Conservation (phyloP, 2,888 invertebrate genomes). For the Liposcelis brunnea region DNA sequence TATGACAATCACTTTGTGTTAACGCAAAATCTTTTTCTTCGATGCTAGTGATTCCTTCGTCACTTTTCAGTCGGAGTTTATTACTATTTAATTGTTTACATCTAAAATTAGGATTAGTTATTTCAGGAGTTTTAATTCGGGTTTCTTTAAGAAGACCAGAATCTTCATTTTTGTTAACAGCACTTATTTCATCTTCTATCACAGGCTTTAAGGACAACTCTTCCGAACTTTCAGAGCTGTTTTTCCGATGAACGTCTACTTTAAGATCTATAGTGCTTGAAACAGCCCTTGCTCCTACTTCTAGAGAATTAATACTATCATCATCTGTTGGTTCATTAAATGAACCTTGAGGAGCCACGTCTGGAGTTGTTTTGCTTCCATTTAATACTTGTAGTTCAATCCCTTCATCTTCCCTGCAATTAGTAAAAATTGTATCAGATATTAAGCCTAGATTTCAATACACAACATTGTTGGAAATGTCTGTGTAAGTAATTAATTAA, state of each 20-base stretch:
- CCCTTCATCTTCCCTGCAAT: slow-evolving; percentile 54
- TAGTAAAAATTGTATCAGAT: slow-evolving; percentile 11
- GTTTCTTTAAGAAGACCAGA: too few species aligned
- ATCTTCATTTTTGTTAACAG: too few species aligned
- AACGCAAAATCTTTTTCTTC: slow-evolving; percentile 10
- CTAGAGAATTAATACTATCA: slow-evolving; percentile 23
- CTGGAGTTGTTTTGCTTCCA: slow-evolving; percentile 21
- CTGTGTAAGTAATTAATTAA: too few species aligned
- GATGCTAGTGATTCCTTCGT: slow-evolving; percentile 30
- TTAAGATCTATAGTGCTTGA: slow-evolving; percentile 4
- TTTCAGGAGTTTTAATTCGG: too few species aligned
- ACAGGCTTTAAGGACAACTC: slow-evolving; percentile 26
- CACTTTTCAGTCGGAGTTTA: slow-evolving; percentile 19
- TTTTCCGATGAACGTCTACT: slow-evolving; percentile 72
- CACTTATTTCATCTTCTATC: slow-evolving; percentile 17
- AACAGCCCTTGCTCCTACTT: not conserved
- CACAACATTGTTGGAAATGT: slow-evolving; percentile 10
- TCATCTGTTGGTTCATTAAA: slow-evolving; percentile 33
- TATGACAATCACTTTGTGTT: slow-evolving; percentile 12
- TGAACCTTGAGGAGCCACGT: slow-evolving; percentile 25
- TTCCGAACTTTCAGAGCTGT: slow-evolving; percentile 75
- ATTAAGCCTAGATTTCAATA: slow-evolving; percentile 6
- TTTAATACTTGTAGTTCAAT: slow-evolving; percentile 65
- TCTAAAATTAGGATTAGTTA: too few species aligned
- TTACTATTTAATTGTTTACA: too few species aligned